Conservation (phyloP, 2,113 vertebrate species). For the Periophthalmodon schlosseri region DNA sequence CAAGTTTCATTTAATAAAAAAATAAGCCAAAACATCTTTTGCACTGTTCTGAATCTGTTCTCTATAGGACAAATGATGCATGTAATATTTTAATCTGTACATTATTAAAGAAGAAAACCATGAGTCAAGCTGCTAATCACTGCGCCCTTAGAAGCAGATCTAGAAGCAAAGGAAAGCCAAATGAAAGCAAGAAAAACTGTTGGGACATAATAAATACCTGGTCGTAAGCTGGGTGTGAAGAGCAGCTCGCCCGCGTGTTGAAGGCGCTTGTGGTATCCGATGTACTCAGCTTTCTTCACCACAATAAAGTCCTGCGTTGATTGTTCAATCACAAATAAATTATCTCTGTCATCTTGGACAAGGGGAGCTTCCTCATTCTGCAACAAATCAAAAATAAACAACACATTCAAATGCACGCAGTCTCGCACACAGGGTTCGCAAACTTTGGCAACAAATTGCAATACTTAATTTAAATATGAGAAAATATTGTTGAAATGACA, state of each 20-base stretch:
- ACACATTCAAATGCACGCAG: no score
- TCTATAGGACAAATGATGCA: no score
- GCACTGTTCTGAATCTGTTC: no score
- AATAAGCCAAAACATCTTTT: no score
- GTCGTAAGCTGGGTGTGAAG: constrained; percentile 81
- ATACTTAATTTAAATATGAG: no score
- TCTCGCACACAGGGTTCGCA: background rate
- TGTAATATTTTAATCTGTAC: no score
- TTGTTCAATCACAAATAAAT: constrained; percentile 79
- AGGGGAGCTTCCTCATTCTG: constrained; percentile 83
- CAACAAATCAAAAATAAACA: background rate
- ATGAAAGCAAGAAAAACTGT: background rate
- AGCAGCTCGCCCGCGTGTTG: constrained; percentile 80
- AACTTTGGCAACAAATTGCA: no score
- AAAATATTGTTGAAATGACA: no score
- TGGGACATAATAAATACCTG: constrained; percentile 73
- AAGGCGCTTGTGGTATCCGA: constrained; percentile 71
- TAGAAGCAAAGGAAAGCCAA: background rate
- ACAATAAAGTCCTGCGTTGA: constrained; percentile 80
- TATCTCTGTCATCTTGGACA: constrained; percentile 71
- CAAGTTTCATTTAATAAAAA: no score
- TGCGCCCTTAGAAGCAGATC: background rate
- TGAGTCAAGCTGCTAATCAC: background rate
- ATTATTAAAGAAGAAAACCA: no score
- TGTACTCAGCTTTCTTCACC: constrained; percentile 79